These are phyloP conservation scores for Buceros bicornis DNA, from an alignment of 2,797 vertebrate genomes.

Conservation along the genomic window DNA sequence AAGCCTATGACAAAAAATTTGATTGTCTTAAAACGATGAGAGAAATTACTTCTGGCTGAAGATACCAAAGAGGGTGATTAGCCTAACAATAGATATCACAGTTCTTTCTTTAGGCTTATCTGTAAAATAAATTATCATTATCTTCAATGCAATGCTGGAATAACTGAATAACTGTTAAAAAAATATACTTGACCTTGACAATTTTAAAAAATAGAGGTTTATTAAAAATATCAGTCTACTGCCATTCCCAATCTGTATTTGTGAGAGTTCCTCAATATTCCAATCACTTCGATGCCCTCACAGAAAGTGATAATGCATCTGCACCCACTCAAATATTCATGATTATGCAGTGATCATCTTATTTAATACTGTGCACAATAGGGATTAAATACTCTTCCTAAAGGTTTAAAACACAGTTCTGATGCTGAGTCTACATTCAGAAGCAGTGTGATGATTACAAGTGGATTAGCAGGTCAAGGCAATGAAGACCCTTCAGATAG, in stretches of 20 bases:
- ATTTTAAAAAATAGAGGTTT: neutral
- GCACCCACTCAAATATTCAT: neutral
- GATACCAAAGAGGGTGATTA: neutral
- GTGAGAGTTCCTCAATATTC: neutral
- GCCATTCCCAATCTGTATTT: neutral
- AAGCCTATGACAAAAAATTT: neutral
- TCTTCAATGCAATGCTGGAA: neutral
- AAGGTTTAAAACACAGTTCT: neutral
- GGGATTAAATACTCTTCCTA: neutral
- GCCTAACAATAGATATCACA: neutral
- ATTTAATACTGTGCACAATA: neutral
- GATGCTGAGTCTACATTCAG: neutral
- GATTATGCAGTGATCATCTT: neutral
- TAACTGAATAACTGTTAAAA: neutral
- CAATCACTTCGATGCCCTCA: neutral
- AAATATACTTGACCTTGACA: neutral
- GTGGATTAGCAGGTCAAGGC: neutral
- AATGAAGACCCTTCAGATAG: neutral
- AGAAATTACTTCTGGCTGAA: neutral
- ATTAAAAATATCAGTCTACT: neutral
- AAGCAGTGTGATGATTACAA: neutral
- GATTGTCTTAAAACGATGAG: neutral
- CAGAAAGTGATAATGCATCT: neutral
- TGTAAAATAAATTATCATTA: neutral
- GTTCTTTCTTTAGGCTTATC: neutral